A percentile compares a stretch with the other conserved stretches of the same genome.
phyloP scores from a whole-genome alignment of 2,888 invertebrate genomes.

The Sturmia bella region DNA sequence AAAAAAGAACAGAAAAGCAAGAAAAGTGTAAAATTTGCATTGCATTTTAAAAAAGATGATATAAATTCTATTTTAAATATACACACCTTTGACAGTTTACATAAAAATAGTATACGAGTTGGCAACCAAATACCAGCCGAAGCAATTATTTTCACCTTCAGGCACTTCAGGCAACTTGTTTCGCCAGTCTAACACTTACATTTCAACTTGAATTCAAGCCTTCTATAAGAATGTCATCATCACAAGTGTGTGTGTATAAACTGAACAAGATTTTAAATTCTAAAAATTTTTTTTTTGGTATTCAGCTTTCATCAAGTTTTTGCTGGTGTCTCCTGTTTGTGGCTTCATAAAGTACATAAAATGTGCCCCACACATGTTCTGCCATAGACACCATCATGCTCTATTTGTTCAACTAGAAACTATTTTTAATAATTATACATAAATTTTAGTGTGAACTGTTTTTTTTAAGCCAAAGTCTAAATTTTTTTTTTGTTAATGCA shows the following conservation, averaged over 20 bases:
- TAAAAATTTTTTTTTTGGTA: conserved; percentile 21
- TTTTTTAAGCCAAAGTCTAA: no score
- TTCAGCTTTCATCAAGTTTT: no score
- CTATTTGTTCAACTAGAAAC: conserved; percentile 26
- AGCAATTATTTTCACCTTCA: conserved; percentile 11
- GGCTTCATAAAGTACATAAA: conserved; percentile 15
- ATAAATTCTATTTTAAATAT: conserved; percentile 4
- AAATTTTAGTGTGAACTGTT: not conserved
- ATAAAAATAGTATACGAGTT: conserved; percentile 3
- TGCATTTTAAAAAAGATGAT: conserved; percentile 33
- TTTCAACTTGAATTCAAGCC: conserved; percentile 20
- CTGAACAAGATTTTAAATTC: not conserved
- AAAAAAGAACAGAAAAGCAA: not conserved
- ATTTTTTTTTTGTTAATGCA: no score
- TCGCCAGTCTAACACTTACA: not conserved
- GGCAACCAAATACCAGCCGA: conserved; percentile 1
- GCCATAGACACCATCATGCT: conserved; percentile 18
- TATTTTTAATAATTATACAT: conserved; percentile 14
- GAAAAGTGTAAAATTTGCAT: conserved; percentile 33
- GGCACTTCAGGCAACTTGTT: not conserved
- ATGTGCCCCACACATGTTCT: conserved; percentile 45
- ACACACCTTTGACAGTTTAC: conserved; percentile 11
- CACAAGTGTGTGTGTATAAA: not conserved
- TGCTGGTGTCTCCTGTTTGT: conserved; percentile 11
- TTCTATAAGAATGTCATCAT: conserved; percentile 31